Conservation (phyloP, 2,113 vertebrate genomes). For the Aleadryas rufinucha region DNA sequence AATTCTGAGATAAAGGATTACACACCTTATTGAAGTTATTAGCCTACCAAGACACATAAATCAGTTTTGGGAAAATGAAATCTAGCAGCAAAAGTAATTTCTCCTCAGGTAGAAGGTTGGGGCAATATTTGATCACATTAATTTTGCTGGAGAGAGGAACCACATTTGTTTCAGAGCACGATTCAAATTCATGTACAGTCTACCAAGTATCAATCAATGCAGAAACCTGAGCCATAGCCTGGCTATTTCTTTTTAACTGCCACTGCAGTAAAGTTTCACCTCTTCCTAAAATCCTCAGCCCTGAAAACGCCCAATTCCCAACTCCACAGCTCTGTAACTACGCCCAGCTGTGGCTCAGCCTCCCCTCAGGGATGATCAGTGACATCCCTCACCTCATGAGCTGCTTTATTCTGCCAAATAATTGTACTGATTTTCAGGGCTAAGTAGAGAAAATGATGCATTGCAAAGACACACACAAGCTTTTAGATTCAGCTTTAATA, state of each 20-base stretch:
- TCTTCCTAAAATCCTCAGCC: neutral
- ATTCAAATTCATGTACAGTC: neutral
- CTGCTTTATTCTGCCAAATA: neutral
- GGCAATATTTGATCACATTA: neutral
- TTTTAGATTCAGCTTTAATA: neutral
- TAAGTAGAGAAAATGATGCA: neutral
- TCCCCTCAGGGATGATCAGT: neutral
- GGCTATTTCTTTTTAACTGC: neutral
- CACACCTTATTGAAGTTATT: neutral
- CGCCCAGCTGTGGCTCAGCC: fast-evolving
- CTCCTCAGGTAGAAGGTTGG: neutral
- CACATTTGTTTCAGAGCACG: neutral
- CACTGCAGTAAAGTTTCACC: neutral
- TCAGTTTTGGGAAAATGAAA: slow-evolving; percentile 26
- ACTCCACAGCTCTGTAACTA: neutral
- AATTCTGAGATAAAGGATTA: neutral
- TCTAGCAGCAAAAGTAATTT: slow-evolving; percentile 20
- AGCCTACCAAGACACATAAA: neutral
- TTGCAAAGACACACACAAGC: neutral
- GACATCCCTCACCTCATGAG: neutral
- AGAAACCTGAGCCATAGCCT: neutral
- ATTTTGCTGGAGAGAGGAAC: neutral
- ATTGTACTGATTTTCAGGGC: neutral
- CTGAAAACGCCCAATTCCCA: neutral
- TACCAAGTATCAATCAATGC: neutral